Evolutionary conservation across 37 sponge, comb jelly and placozoan species (phyloP), one percentile per base, ranked within the genome.

Genomic region (Beroe ovata): DNA sequence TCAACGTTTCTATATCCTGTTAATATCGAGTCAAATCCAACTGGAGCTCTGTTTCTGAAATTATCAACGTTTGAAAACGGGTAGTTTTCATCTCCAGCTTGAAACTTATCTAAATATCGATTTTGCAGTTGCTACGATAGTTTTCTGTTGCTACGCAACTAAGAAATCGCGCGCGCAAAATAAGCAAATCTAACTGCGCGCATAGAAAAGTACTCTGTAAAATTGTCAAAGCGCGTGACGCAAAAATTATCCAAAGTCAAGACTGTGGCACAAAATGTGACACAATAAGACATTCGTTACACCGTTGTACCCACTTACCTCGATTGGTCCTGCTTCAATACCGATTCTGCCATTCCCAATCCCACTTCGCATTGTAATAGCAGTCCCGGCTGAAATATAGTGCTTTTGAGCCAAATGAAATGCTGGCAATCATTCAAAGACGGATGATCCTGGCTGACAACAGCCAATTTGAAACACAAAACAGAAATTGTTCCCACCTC

Each of bases 1-100:
- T 77, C 84, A 42, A 77, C 84, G 28, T 77, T 36, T 77, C 84
- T 77, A 14, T 77, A 42, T 42, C 84, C 84, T 14, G 84, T 77
- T 21, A 77, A 42, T 42, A 77, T 42, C 4, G 84, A 77, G 21
- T 77, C 84, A 25, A 42, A 77, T 77, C 84, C 84, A 21, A 77
- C 84, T 40, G 84, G 84, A 6, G 84, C 36, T 25, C 84, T 33
- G n/a, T 77, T 77, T 20, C 84, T 77, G 84, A 29, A 69, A 69
- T 14, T 25, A 4, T 20, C 4, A 58, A 11, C 11, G 59, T 19
- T 11, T 58, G 59, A n/a, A n/a, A n/a, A n/a, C n/a, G n/a, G n/a
- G n/a, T n/a, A n/a, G n/a, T n/a, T n/a, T n/a, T n/a, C n/a, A n/a
- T n/a, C n/a, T n/a, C n/a, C n/a, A n/a, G n/a, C n/a, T n/a, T n/a